Conservation (phyloP, 2,797 vertebrate genomes). For the Melanotaenia parkinsoni region DNA sequence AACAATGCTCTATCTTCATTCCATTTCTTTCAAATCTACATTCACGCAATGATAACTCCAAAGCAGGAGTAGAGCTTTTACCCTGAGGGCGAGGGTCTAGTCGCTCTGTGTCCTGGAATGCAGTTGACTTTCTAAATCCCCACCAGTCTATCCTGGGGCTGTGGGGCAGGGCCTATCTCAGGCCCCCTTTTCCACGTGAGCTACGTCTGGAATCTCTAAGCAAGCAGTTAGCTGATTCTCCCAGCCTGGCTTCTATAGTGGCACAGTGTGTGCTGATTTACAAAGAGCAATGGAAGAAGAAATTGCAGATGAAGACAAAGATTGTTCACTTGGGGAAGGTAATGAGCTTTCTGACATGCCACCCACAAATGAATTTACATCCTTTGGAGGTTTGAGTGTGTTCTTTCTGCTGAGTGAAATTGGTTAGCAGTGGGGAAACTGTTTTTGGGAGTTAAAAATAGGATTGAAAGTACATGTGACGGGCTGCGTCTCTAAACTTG, state of each 20-base stretch:
- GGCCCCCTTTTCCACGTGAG: constrained; percentile 75
- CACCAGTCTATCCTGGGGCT: constrained; percentile 76
- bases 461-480: constrained; percentile 69
- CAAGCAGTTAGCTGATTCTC: constrained; percentile 57
- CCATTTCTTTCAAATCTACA: constrained; percentile 32
- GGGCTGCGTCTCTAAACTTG: constrained; percentile 55
- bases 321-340: constrained; percentile 73
- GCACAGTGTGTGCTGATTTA: constrained; percentile 33
- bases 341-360: constrained; percentile 65
- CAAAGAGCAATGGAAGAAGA: constrained; percentile 67
- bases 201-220: constrained; percentile 77
- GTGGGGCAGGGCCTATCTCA: constrained; percentile 78
- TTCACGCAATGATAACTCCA: constrained; percentile 19
- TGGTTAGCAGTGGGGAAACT: constrained; percentile 62
- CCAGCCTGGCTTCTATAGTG: constrained; percentile 20
- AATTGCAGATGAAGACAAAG: constrained; percentile 69
- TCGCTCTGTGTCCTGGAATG: constrained; percentile 76
- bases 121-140: constrained; percentile 83
- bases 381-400: constrained; percentile 41
- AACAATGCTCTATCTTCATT: background rate
- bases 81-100: constrained; percentile 65
- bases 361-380: constrained; percentile 37
- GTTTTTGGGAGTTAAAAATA: constrained; percentile 81
- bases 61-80: constrained; percentile 35
- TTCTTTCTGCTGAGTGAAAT: constrained; percentile 62